Evolutionary conservation across 2,797 vertebrate species (phyloP), one percentile per base, ranked within the genome.

Genomic region (Bryconaethiops microstoma): DNA sequence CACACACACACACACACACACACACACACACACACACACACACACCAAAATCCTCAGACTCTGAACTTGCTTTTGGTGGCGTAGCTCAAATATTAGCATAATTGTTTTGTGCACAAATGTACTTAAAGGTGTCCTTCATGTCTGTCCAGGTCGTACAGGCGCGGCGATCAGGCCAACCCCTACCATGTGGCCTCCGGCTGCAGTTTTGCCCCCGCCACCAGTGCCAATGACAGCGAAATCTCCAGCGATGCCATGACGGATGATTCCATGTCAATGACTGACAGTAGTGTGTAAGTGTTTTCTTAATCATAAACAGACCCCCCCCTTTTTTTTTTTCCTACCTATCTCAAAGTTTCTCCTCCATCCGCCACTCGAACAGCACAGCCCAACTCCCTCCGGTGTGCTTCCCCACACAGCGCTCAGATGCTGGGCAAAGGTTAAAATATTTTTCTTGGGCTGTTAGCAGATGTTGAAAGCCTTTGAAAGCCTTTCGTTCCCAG

Each of bases 161-260:
- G 95, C 78, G 94, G 87, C 0, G 96, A 97, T 39, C 91, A 95
- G 0, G 50, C 93, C 82, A 95, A 92, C 85, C 93, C 95, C 0
- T 97, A 95, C 88, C 96, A 96, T 13, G 91, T 94, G 81, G 94
- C 94, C 74, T 93, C 96, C 0, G 95, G 94, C 77, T 93, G 93
- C 16, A 92, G 92, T 7, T 96, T 96, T 0, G 97, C 96, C 2
- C 98, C 97, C 0, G 94, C 95, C 78, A 95, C 96, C 90, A 99
- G 98, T 35, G 97, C 97, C 60, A 98, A 99, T 0, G 97, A 99
- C 89, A 99, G 98, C 10, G 98, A 99, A 84, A 94, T 97, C 78
- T 99, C 98, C 88, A 99, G 98, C 1, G 98, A 99, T 40, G 96
- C 97, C 0, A 85, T 98, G 93, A 99, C 98, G 0, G 98, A 99